phyloP scores from a whole-genome alignment of 30 jellyfish, hydroid and myxozoan species.

The Hydractinia symbiolongicarpus region DNA sequence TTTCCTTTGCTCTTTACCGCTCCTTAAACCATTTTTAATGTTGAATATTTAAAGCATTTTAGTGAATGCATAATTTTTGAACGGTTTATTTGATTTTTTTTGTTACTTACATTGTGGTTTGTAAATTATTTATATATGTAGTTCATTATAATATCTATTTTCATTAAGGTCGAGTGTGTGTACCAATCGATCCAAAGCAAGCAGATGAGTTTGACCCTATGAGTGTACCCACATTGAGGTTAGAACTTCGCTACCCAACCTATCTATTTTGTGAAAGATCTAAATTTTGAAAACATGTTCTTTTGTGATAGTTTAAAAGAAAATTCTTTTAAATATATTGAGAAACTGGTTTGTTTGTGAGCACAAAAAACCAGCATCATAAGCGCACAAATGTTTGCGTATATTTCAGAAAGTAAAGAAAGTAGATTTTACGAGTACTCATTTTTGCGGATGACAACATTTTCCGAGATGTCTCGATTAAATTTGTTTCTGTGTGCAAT shows the following conservation, averaged over 20 bases:
- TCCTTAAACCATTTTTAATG: no score
- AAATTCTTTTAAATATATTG: background rate
- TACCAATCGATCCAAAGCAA: conserved; percentile 59
- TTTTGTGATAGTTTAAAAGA: background rate
- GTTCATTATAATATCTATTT: background rate
- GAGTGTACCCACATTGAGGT: conserved; percentile 88
- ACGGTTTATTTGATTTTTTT: background rate
- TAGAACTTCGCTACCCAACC: background rate
- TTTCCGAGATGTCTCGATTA: no score
- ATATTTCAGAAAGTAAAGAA: no score
- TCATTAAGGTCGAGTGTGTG: conserved; percentile 75
- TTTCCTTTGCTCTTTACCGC: no score
- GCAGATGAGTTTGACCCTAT: conserved; percentile 83
- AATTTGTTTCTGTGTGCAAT: no score
- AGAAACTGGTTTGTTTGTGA: background rate
- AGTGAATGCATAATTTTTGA: background rate
- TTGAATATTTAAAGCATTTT: background rate
- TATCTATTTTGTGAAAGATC: background rate
- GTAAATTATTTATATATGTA: background rate
- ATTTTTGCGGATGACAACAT: no score
- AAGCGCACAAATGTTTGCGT: no score
- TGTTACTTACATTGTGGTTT: background rate
- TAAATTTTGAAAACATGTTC: background rate
- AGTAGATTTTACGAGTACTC: no score
- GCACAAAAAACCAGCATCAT: no score